Evolutionary conservation across 2,888 invertebrate genomes (phyloP).

Genomic region (Furcula furcula): DNA sequence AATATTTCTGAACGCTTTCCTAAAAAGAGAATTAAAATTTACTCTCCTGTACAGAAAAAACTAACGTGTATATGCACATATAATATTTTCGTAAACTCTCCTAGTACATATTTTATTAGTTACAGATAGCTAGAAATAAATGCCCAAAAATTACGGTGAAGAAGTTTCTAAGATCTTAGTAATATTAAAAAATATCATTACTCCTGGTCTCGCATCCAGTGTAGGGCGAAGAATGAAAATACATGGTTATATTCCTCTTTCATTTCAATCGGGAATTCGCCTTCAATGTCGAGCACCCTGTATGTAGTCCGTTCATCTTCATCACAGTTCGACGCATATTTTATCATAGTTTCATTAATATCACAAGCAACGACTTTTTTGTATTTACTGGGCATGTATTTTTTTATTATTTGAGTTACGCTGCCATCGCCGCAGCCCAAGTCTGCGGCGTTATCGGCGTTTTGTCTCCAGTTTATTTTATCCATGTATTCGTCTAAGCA

Average conservation of each 20-base stretch:
- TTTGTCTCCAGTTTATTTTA: neutral
- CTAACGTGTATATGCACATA: too few species aligned
- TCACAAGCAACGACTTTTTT: constrained; percentile 81
- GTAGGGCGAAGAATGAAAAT: constrained; percentile 87
- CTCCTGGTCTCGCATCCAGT: constrained; percentile 87
- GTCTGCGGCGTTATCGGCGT: constrained; percentile 72
- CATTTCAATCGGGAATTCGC: constrained; percentile 61
- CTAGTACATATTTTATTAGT: too few species aligned
- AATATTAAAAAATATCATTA: too few species aligned
- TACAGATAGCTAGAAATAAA: too few species aligned
- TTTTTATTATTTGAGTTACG: constrained; percentile 82
- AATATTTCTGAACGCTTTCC: neutral
- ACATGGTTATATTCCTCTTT: constrained; percentile 81
- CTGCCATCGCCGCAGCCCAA: constrained; percentile 86
- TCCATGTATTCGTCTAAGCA: neutral
- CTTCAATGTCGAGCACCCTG: constrained; percentile 75
- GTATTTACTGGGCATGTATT: constrained; percentile 75
- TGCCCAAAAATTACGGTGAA: too few species aligned
- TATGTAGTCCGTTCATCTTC: constrained; percentile 59
- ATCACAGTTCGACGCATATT: constrained; percentile 76
- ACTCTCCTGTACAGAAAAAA: too few species aligned
- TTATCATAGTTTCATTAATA: constrained; percentile 84
- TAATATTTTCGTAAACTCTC: too few species aligned
- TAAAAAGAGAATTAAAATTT: neutral
- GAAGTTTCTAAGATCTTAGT: too few species aligned